Evolutionary conservation across 2,888 invertebrate species (phyloP).

Genomic region (Athalia cordata): DNA sequence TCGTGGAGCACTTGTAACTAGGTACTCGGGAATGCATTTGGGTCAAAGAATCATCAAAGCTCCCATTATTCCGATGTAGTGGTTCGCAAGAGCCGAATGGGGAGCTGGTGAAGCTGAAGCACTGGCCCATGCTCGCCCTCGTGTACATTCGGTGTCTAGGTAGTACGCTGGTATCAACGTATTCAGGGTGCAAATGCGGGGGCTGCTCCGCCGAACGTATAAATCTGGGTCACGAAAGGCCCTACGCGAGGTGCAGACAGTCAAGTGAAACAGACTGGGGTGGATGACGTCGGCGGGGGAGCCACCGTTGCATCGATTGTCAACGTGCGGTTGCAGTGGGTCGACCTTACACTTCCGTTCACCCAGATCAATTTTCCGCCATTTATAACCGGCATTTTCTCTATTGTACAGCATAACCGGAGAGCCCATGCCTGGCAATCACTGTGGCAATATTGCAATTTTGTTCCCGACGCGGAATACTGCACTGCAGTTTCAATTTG

Average conservation of each 20-base stretch:
- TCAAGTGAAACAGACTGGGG: neutral
- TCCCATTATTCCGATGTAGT: slow-evolving; percentile 44
- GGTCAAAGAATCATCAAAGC: slow-evolving; percentile 46
- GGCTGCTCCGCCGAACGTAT: slow-evolving; percentile 13
- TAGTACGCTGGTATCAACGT: neutral
- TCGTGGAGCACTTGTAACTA: slow-evolving; percentile 13
- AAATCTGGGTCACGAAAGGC: slow-evolving; percentile 34
- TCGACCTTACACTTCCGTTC: slow-evolving; percentile 22
- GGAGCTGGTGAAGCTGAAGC: slow-evolving; percentile 31
- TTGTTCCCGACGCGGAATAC: neutral
- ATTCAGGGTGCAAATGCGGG: slow-evolving; percentile 11
- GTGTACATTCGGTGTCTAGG: too few species aligned
- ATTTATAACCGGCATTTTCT: slow-evolving; percentile 21
- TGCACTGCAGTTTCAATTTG: too few species aligned
- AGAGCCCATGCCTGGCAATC: slow-evolving; percentile 17
- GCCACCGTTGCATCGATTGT: slow-evolving; percentile 28
- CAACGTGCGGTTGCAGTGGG: slow-evolving; percentile 18
- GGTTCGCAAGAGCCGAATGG: slow-evolving; percentile 32
- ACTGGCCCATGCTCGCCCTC: slow-evolving; percentile 18
- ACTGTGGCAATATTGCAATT: slow-evolving; percentile 28
- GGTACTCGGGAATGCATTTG: slow-evolving; percentile 42
- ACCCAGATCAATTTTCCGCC: slow-evolving; percentile 23
- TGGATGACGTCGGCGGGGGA: neutral
- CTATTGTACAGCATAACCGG: neutral
- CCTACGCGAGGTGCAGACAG: slow-evolving; percentile 14